Evolutionary conservation across 1,140 invertebrate genomes (phyloP), one percentile per base, ranked within the genome.

Genomic region (Drosophila athabasca): DNA sequence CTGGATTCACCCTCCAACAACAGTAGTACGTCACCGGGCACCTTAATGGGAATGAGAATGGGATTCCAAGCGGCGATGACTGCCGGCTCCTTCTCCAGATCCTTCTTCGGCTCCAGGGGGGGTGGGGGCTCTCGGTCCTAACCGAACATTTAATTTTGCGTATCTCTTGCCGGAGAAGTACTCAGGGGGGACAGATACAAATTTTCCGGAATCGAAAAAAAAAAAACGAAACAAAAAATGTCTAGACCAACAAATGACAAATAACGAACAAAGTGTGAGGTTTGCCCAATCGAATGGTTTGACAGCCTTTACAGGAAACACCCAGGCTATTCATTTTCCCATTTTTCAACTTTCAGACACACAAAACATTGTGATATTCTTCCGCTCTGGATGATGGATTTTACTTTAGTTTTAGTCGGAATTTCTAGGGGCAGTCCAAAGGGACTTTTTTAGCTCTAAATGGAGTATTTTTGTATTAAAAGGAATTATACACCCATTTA

Each of bases 141-240:
- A 67, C 65, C 60, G 70, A 88, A 88, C 83, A 88, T 88, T 66
- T 84, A 88, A 89, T 88, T 88, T 88, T 53, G 60, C 60, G 50
- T 64, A 59, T 71, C 70, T 76, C 68, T 62, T 61, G 72, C 72
- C 68, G 77, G 77, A 74, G 81, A 81, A 84, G 72, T 53, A 57
- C 59, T 65, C 54, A 62, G 76, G 43, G 61, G 52, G 19, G 17
- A 54, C 64, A 62, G 66, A 55, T 50, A 55, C 9, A 79, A 76
- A 83, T 76, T 70, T 88, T 85, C 71, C 35, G 39, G 19, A 62
- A 70, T 75, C 60, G 71, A 49, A 70, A 65, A 87, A 77, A 57
- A 85, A 72, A 81, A 76, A 0, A 24, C 2, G 5, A 5, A 68
- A 24, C 2, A 26, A 26, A 68, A 78, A 85, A 55, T 65, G 66